Evolutionary conservation across 2,113 vertebrate genomes (phyloP).

Genomic region (Edolisoma coerulescens): DNA sequence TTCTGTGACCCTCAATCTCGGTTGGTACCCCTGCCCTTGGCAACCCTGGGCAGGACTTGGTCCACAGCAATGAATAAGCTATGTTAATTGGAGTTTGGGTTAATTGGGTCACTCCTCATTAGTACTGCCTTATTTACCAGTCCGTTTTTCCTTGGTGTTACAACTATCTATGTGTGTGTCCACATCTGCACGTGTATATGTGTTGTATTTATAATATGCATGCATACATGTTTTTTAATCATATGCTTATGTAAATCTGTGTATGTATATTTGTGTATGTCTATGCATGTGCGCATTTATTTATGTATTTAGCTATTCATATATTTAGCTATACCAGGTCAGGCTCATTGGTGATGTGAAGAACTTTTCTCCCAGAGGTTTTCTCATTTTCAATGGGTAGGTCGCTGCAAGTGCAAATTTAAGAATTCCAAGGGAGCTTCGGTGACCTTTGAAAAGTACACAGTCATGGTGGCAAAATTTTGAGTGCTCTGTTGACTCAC

Average conservation of each 20-base stretch:
- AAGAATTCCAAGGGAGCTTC: neutral
- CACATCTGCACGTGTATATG: too few relatives aligned
- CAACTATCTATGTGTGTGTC: accelerated
- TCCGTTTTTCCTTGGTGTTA: neutral
- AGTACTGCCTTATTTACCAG: neutral
- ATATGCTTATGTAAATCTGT: too few relatives aligned
- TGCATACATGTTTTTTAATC: neutral
- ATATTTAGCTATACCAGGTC: neutral
- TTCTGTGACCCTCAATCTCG: neutral
- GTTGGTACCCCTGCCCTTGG: neutral
- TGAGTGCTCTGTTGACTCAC: neutral
- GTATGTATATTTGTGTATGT: accelerated
- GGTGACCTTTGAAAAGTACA: neutral
- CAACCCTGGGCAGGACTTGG: neutral
- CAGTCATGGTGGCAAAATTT: accelerated
- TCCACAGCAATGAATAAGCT: neutral
- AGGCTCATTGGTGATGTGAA: neutral
- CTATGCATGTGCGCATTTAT: too few relatives aligned
- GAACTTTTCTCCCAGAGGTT: neutral
- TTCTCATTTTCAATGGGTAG: neutral
- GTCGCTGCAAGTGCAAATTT: accelerated
- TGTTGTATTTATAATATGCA: neutral
- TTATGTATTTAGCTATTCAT: too few relatives aligned
- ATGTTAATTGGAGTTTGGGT: neutral
- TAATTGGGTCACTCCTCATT: neutral